Evolutionary conservation across 2,888 invertebrate species (phyloP).

Genomic region (Drosophila parthenogenetica): DNA sequence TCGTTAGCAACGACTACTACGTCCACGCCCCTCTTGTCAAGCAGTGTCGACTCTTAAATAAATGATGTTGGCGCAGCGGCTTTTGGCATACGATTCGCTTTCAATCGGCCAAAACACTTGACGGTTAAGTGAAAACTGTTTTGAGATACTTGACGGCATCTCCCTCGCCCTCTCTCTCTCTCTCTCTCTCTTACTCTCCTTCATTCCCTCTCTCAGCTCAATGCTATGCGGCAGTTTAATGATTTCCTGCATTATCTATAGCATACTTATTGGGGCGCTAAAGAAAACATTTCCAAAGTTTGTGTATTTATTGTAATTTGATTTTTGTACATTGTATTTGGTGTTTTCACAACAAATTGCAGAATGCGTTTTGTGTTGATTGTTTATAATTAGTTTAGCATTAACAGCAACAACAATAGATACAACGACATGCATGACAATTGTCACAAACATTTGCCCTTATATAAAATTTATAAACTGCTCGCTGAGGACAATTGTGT

Average conservation of each 20-base stretch:
- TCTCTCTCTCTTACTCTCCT: neutral
- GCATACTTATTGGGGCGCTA: slow-evolving; percentile 42
- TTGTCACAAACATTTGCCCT: slow-evolving; percentile 35
- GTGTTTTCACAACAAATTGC: slow-evolving; percentile 30
- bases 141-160: slow-evolving; percentile 23
- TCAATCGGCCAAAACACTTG: slow-evolving; percentile 63
- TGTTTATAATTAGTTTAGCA: slow-evolving; percentile 58
- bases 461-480: slow-evolving; percentile 39
- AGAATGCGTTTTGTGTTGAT: slow-evolving; percentile 42
- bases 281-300: slow-evolving; percentile 10
- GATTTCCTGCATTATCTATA: slow-evolving; percentile 54
- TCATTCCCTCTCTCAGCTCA: slow-evolving; percentile 1
- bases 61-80: slow-evolving; percentile 73
- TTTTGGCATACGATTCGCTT: slow-evolving; percentile 56
- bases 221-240: slow-evolving; percentile 65
- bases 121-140: slow-evolving; percentile 55
- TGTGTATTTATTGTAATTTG: slow-evolving; percentile 8
- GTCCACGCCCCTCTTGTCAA: neutral
- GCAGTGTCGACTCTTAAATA: slow-evolving; percentile 51
- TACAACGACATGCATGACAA: slow-evolving; percentile 11
- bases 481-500: slow-evolving; percentile 31
- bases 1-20: neutral
- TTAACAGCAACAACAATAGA: slow-evolving; percentile 13
- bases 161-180: neutral
- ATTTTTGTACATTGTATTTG: slow-evolving; percentile 14